Evolutionary conservation across 2,113 vertebrate genomes (phyloP).

Genomic region (Crotalus helleri): DNA sequence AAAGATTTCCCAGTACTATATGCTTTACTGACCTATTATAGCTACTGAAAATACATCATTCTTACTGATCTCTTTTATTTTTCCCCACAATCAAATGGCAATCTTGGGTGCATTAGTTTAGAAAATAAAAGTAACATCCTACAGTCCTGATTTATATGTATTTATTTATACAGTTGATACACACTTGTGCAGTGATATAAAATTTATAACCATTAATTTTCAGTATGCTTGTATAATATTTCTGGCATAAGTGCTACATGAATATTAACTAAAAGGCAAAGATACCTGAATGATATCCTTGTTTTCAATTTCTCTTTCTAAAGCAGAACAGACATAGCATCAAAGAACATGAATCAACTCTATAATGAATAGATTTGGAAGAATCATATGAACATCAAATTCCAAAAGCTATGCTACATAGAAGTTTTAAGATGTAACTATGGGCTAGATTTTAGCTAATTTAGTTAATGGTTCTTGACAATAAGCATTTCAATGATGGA

Average conservation of each 20-base stretch:
- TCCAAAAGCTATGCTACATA: not conserved
- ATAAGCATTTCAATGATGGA: not conserved
- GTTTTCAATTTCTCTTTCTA: not conserved
- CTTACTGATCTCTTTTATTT: not conserved
- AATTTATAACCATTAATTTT: not conserved
- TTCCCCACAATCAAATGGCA: not conserved
- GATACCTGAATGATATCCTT: not conserved
- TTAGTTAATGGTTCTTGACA: not conserved
- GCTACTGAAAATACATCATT: not conserved
- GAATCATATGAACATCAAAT: not conserved
- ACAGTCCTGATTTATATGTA: not conserved
- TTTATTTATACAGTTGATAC: not conserved
- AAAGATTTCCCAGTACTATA: not conserved
- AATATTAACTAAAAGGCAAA: not conserved
- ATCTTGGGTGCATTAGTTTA: not conserved
- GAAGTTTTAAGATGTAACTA: not conserved
- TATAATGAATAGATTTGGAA: not conserved
- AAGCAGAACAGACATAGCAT: not conserved
- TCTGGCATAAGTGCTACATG: not conserved
- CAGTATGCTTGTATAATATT: not conserved
- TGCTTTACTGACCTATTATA: not conserved
- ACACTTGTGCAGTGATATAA: not conserved
- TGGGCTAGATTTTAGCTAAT: not conserved
- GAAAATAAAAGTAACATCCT: not conserved
- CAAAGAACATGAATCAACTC: not conserved